Conservation (phyloP, 2,113 vertebrate genomes). For the Corythornis madagascariensis region DNA sequence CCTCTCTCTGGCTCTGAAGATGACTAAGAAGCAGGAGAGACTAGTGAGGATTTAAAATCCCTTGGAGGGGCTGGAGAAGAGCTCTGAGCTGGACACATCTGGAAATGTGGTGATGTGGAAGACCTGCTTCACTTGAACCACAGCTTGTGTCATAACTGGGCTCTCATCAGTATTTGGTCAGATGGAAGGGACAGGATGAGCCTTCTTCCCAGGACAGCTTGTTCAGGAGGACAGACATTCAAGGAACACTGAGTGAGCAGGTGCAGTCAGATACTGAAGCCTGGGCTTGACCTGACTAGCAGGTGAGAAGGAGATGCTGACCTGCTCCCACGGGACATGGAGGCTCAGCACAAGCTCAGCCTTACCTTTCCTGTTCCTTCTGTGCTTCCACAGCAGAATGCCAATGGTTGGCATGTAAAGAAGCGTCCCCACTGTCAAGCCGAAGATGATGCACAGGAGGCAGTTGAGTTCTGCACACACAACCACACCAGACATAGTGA, state of each 20-base stretch:
- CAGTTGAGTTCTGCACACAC: neutral
- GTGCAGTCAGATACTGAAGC: neutral
- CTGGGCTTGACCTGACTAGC: neutral
- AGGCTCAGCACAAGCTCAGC: fast-evolving
- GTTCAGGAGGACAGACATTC: neutral
- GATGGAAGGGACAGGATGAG: neutral
- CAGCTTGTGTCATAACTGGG: neutral
- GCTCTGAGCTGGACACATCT: neutral
- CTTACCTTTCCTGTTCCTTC: neutral
- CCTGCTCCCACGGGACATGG: neutral
- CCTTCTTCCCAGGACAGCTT: neutral
- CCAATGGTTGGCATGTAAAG: neutral
- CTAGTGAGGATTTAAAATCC: neutral
- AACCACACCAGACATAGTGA: neutral
- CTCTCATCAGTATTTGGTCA: neutral
- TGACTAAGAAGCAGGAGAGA: neutral
- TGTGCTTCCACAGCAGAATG: neutral
- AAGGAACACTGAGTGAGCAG: neutral
- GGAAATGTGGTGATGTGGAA: neutral
- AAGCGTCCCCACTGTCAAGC: fast-evolving
- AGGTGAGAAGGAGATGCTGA: neutral
- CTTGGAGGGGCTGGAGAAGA: neutral
- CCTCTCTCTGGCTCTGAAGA: neutral
- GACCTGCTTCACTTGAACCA: neutral
- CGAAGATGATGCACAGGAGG: neutral